Evolutionary conservation across 2,113 vertebrate genomes (phyloP), one percentile per base, ranked within the genome.

Genomic region (Phyllopteryx taeniolatus): DNA sequence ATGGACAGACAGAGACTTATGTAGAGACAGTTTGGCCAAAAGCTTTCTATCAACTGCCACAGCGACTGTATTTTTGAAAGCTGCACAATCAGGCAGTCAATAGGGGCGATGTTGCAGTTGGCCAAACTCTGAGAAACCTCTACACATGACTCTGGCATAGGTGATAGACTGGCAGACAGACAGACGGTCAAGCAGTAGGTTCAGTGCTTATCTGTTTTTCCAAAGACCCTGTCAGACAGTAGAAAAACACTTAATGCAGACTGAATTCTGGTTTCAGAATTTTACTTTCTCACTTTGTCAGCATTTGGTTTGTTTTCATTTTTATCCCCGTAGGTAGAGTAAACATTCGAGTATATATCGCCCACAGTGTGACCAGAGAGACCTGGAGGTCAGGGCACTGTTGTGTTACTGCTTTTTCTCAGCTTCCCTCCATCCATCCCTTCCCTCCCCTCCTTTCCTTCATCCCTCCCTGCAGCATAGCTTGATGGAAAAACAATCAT

Each of bases 271-370:
- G 84, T 85, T 88, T 84, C 78, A 83, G 73, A 85, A 84, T 77
- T 81, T 83, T 83, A 84, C 85, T 85, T 79, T 79, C 83, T 87
- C 83, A 68, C 78, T 88, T 86, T 42, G 62, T 86, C 81, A 71
- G 77, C 72, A 76, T 75, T 90, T 61, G 62, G 84, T 90, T 90
- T 89, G 86, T 91, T 91, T 88, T 88, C 81, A 85, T 61, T 92
- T 92, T 90, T 80, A 71, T 85, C 80, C 84, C 78, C 74, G 71
- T 82, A 80, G 81, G 76, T 68, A 87, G 79, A 87, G 94, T 93
- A 94, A 95, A 93, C 91, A 70, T 94, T 94, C 89, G 92, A 95
- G 93, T 94, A 94, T 91, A 92, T 72, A 44, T 87, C 73, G 91
- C 91, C 93, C 90, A 88, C 81, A 60, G 33, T 81, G 77, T 75